phyloP scores from a whole-genome alignment of 2,113 vertebrate genomes.

The Amia ocellicauda region DNA sequence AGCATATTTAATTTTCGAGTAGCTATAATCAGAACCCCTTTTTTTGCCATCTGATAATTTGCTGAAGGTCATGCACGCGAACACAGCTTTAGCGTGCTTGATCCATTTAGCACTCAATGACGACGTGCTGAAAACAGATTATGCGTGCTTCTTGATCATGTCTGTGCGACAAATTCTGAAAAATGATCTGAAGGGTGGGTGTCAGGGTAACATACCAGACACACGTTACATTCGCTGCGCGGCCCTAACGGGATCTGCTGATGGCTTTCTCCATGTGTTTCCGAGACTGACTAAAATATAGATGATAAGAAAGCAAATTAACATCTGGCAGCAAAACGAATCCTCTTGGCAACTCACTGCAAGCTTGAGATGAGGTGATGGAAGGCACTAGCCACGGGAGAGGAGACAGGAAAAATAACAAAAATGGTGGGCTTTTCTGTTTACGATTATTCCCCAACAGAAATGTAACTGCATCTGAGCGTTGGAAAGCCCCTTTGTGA shows the following conservation, averaged over 20 bases:
- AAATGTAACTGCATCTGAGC: not conserved
- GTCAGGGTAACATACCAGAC: not conserved
- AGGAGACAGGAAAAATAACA: conserved; percentile 49
- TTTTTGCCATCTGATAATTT: not conserved
- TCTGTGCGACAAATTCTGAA: conserved; percentile 31
- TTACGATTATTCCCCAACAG: too few relatives aligned
- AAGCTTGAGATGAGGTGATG: conserved; percentile 45
- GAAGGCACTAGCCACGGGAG: conserved; percentile 39
- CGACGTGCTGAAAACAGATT: not conserved
- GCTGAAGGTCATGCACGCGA: not conserved
- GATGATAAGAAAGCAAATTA: conserved; percentile 46
- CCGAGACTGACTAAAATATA: conserved; percentile 43
- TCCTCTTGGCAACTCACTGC: conserved; percentile 37
- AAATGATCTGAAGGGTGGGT: not conserved
- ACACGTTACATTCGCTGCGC: not conserved
- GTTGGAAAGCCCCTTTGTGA: not conserved
- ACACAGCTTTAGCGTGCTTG: not conserved
- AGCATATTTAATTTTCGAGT: not conserved
- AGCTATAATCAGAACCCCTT: not conserved
- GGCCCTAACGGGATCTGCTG: too few relatives aligned
- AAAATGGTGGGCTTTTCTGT: conserved; percentile 36
- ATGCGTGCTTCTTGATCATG: conserved; percentile 19
- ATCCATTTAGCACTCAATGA: not conserved
- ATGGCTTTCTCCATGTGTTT: too few relatives aligned
- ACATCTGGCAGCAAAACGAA: conserved; percentile 27